These are phyloP conservation scores for Myotis yumanensis DNA, from an alignment of 2,113 vertebrate species.

Conservation along the genomic window DNA sequence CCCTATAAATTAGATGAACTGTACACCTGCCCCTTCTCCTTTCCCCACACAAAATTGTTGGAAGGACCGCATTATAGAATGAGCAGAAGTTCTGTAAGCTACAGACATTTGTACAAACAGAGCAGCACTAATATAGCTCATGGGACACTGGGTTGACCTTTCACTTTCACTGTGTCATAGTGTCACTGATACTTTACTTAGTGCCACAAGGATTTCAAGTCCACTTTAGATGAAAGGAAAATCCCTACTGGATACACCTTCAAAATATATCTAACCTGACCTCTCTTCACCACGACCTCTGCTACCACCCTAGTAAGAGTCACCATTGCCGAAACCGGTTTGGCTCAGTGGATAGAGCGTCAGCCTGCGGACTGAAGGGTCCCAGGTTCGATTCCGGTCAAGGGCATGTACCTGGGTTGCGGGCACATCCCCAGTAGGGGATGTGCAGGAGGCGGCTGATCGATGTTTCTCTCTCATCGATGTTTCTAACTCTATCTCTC, in stretches of 20 bases:
- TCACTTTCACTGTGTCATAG: not conserved
- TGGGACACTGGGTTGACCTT: too few relatives aligned
- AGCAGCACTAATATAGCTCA: not conserved
- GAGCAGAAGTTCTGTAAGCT: not conserved
- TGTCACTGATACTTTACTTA: not conserved
- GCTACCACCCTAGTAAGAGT: fast-evolving
- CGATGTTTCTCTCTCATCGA: too few relatives aligned
- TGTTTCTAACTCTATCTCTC: too few relatives aligned
- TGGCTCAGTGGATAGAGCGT: too few relatives aligned
- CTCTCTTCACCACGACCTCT: not conserved
- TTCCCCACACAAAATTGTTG: not conserved
- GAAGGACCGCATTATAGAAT: not conserved
- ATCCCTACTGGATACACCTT: not conserved
- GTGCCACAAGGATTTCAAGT: not conserved
- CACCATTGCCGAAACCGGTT: too few relatives aligned
- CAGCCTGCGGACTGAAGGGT: too few relatives aligned
- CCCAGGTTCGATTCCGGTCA: too few relatives aligned
- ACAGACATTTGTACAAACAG: not conserved
- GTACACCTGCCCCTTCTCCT: not conserved
- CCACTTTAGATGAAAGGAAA: not conserved
- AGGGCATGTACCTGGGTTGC: too few relatives aligned
- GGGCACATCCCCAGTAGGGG: too few relatives aligned
- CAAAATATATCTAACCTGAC: not conserved
- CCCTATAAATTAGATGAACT: not conserved
- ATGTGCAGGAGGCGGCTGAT: too few relatives aligned